Evolutionary conservation across 1,140 invertebrate species (phyloP), one percentile per base, ranked within the genome.

Genomic region (Calephelis virginiensis): DNA sequence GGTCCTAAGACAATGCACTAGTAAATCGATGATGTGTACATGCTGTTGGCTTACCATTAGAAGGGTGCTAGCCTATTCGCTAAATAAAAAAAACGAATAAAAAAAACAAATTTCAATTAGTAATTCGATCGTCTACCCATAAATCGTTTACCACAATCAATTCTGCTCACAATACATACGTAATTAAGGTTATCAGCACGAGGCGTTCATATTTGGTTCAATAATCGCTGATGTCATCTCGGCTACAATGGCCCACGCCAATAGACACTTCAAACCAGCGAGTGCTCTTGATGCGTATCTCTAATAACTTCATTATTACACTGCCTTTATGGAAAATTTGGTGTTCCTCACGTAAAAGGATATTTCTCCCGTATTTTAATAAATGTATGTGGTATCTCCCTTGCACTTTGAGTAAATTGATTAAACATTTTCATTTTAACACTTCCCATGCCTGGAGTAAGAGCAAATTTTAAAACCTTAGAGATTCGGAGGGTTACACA

Each of bases 181-280:
- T 68, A 68, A 70, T 68, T 71, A 48, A 47, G 49, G 64, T 67
- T 64, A 65, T 73, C 67, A 67, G 53, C 37, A 10, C 61, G 12
- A 70, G 70, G 69, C 53, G 53, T 12, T 59, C 53, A 74, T 72
- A 74, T 75, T 73, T 61, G 50, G 72, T 72, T 77, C 69, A 75
- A 72, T 76, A 76, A 75, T 73, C 70, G 75, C 72, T 76, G 75
- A 77, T 77, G 77, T 82, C 77, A 76, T 60, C 17, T 12, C 53
- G 12, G 53, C 53, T 11, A 17, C 17, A 37, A 64, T 45, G 61
- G 38, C 13, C 56, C 28, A 66, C 50, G 61, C 67, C 67, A 74
- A 71, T 77, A 72, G 64, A 65, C 70, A 67, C 13, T 63, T 74
- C 66, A 70, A 73, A 63, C 14, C 46, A 11, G 28, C 17, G 61